phyloP scores from a whole-genome alignment of 2,113 vertebrate species.

The Ceuthmochares aereus region DNA sequence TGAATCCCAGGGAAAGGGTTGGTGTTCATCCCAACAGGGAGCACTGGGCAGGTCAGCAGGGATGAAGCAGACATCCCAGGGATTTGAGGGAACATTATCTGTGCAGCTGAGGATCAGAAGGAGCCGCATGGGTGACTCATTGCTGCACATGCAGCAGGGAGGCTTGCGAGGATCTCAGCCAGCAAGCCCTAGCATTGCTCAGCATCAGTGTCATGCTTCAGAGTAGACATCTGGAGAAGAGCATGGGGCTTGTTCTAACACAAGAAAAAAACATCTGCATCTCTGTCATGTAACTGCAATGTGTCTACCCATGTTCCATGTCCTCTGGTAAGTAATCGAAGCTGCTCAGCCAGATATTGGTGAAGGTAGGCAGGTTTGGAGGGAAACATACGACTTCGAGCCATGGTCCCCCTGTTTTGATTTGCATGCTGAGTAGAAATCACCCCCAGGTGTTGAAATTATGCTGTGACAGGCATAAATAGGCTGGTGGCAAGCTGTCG shows the following conservation, averaged over 20 bases:
- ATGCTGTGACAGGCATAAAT: neutral
- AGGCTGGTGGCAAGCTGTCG: too few species aligned
- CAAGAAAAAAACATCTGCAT: neutral
- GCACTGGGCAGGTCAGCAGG: rapidly evolving
- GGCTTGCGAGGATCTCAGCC: neutral
- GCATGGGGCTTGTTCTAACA: neutral
- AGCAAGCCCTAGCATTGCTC: neutral
- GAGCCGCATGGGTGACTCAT: rapidly evolving
- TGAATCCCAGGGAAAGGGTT: neutral
- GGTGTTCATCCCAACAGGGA: neutral
- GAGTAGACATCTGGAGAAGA: neutral
- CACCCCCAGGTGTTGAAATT: neutral
- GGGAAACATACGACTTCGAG: neutral
- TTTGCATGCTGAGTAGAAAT: neutral
- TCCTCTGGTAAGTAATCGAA: neutral
- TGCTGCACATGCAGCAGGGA: neutral
- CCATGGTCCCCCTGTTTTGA: neutral
- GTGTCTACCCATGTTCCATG: rapidly evolving
- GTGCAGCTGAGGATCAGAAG: neutral
- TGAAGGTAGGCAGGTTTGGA: neutral
- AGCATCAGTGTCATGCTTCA: rapidly evolving
- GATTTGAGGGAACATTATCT: neutral
- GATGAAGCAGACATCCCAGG: neutral
- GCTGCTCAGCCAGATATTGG: neutral
- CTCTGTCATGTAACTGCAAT: neutral